Evolutionary conservation across 2,113 vertebrate genomes (phyloP).

Genomic region (Brachypteracias leptosomus): DNA sequence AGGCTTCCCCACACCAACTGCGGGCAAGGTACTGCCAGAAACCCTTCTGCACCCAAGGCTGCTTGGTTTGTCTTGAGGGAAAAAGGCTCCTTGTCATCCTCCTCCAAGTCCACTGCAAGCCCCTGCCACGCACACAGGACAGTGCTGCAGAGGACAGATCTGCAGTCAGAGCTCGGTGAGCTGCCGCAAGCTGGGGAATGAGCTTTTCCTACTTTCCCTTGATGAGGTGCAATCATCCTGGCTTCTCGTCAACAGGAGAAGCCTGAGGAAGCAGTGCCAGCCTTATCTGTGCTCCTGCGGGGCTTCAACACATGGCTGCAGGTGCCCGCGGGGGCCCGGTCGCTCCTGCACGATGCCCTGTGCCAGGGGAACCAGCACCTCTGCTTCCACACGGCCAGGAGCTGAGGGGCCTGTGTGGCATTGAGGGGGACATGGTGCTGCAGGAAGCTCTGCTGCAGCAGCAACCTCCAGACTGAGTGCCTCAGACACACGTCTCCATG

Average conservation of each 20-base stretch:
- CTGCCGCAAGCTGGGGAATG: not conserved
- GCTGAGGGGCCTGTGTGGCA: fast-evolving
- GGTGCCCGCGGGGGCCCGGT: fast-evolving
- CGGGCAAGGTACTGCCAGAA: not conserved
- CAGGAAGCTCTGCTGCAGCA: not conserved
- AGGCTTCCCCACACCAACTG: not conserved
- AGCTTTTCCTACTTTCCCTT: not conserved
- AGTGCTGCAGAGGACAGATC: not conserved
- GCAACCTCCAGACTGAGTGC: not conserved
- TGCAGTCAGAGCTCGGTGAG: not conserved
- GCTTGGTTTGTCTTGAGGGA: not conserved
- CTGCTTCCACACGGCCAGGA: not conserved
- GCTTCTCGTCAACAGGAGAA: not conserved
- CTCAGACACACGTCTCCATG: not conserved
- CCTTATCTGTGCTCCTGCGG: not conserved
- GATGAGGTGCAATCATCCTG: not conserved
- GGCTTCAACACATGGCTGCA: not conserved
- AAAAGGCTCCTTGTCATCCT: not conserved
- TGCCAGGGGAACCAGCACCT: not conserved
- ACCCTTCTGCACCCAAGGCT: not conserved
- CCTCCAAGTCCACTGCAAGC: not conserved
- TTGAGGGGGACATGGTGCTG: not conserved
- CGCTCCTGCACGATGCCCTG: not conserved
- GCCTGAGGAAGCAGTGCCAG: not conserved
- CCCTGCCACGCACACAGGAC: not conserved